Base-by-base conservation (phyloP, 23 tunicate species). In the Ascidia mentula region DNA sequence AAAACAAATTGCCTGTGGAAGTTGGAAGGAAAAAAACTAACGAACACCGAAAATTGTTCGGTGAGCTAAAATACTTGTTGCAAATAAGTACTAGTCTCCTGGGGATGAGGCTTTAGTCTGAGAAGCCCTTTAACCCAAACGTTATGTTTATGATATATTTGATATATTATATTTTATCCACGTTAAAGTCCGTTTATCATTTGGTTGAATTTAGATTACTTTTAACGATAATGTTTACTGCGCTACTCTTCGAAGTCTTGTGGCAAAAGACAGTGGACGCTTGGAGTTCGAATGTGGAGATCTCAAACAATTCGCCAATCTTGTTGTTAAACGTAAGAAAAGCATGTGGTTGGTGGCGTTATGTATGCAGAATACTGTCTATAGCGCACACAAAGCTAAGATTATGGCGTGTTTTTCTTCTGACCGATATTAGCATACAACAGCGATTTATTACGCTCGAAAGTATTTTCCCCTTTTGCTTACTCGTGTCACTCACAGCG, bases 231-330 rank as follows among this genome's bases (percentile, higher is more conserved):
- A 60, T 53, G 22, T 69, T 8, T 60, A 60, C 74, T 72, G 46
- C 32, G 86, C 74, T 0, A 82, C 86, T 3, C 5, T 82, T 28
- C 36, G 86, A 6, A 59, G 39, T 30, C 22, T 82, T 18, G 7
- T 30, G 18, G n/a, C 31, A 17, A 36, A 26, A 18, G 86, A 82
- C 74, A 45, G 39, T 20, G 86, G 88, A 24, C 22, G 5, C 31
- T 60, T 84, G 20, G 32, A 30, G 31, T 69, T 77, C 76, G 38
- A 53, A 24, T 65, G 76, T 69, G 88, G 60, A 37, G 65, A 84
- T 36, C 18, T 84, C 6, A 39, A 31, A 15, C 69, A 60, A 7
- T 28, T 60, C 1, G 88, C 88, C 65, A 40, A 33, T 31, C 42
- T 84, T 28, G 24, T 4, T 28, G 81, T 84, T 8, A 34, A 81